Evolutionary conservation across 2,888 invertebrate genomes (phyloP), one percentile per base, ranked within the genome.

Genomic region (Timema cristinae): DNA sequence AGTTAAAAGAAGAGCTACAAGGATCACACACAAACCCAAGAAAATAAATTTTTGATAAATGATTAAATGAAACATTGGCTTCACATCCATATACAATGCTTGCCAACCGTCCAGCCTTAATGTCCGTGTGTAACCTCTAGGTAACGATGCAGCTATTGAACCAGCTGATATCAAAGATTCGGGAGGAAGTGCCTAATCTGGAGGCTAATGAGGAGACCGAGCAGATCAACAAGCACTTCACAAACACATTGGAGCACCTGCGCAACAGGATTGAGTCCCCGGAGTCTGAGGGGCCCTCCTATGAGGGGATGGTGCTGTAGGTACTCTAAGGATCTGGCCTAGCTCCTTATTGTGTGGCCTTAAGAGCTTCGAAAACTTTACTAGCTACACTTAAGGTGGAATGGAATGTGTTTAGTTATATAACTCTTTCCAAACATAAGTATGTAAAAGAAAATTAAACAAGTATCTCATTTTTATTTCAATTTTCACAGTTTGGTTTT

Each of bases 131-230:
- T 32, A 32, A 32, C 32, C 32, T 70, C 67, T 84, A 97, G 93
- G 84, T 90, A 7, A 87, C 87, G 0, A 84, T 87, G 11, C 85
- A 86, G 76, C 85, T 89, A 76, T 80, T 91, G 71, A 89, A 89
- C 79, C 89, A 90, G 80, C 88, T 98, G 67, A 93, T 98, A 75
- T 90, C 90, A 54, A 97, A 97, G 83, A 94, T 98, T 67, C 91
- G 93, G 76, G 97, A 97, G 79, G 96, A 97, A 81, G 83, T 98
- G 50, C 94, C 96, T 0, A 96, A 95, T 82, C 85, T 99, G 75
- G 98, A 98, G 80, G 91, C 92, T 68, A 95, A 93, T 16, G 97
- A 97, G 79, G 98, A 98, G 82, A 95, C 96, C 50, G 97, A 98
- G 79, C 97, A 97, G 84, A 96, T 99, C 77, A 93, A 93, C 75